Percentiles rank a stretch among this genome's conserved stretches.
Conservation (phyloP, 53 echinoderm and acorn worm species). For the Echinarachnius parma region DNA sequence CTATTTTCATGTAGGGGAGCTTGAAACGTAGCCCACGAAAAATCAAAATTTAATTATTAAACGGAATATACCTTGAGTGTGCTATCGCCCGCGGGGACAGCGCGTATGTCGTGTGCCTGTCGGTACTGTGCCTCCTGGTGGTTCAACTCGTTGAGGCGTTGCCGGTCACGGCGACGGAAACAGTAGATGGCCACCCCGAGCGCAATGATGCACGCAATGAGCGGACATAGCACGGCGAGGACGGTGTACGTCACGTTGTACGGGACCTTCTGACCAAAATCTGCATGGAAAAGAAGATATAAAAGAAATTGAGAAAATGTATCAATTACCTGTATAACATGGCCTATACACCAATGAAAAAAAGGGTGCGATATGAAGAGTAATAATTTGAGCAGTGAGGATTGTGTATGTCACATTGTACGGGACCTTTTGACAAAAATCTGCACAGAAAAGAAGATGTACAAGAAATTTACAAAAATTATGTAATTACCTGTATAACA, state of each 20-base stretch:
- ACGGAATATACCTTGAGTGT: constrained; percentile 95
- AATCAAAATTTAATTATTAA: no score
- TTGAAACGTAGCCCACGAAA: no score
- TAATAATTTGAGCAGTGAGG: no score
- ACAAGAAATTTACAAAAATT: no score
- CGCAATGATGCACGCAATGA: constrained; percentile 49
- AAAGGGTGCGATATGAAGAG: no score
- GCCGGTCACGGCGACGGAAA: constrained; percentile 68
- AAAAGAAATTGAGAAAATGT: no score
- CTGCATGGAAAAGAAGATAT: no score
- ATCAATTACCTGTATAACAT: no score
- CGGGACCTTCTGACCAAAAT: constrained; percentile 42
- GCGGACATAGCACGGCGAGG: constrained; percentile 65
- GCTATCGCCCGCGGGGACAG: constrained; percentile 92
- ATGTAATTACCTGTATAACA: no score
- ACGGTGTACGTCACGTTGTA: constrained; percentile 69
- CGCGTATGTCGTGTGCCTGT: constrained; percentile 76
- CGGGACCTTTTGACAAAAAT: constrained; percentile 43
- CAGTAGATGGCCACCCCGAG: constrained; percentile 57
- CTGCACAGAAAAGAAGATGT: no score
- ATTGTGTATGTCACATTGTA: constrained; percentile 68
- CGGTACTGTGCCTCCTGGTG: constrained; percentile 68
- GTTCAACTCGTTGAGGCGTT: constrained; percentile 65
- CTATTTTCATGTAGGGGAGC: no score
- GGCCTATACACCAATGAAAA: no score